Evolutionary conservation across 2,888 invertebrate species (phyloP), one percentile per base, ranked within the genome.

Genomic region (Plagiodera versicolora): DNA sequence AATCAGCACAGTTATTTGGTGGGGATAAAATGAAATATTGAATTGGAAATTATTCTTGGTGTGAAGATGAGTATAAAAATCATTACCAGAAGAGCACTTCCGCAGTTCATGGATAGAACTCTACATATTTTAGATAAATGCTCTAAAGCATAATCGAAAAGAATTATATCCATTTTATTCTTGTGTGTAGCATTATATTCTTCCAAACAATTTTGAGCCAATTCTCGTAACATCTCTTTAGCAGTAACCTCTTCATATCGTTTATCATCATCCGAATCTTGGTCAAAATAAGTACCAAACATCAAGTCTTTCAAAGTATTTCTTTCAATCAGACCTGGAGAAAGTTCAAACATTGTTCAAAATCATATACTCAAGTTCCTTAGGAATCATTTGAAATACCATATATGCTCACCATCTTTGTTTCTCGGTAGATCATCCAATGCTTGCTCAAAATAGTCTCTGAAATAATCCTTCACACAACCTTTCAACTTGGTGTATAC

Each of bases 201-300:
- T 8, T 86, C 84, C 55, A 95, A 80, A 78, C 86, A 87, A 46
- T 83, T 79, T 14, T 75, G 67, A 0, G 89, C 89, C 35, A 92
- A 83, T 47, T 86, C 84, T 61, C 86, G 82, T 70, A 94, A 89
- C 0, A 85, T 82, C 56, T 90, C 87, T 64, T 89, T 83, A 32
- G 87, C 87, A 3, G 85, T 83, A 53, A 95, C 86, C 82, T 97
- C 95, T 74, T 94, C 92, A 75, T 97, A 97, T 45, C 86, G 85
- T 62, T 95, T 94, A 67, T 92, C 91, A 70, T 91, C 89, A 5
- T 87, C 81, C 55, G 88, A 88, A 68, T 95, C 94, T 30, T 87
- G 84, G 73, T 92, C 90, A 79, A 95, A 87, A 75, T 91, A 96
- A 68, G 90, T 90, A 0, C 95, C 95, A 78, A 95, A 97, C 82